These are phyloP conservation scores for Drosophila mauritiana DNA, from an alignment of 1,140 invertebrate species.

Conservation along the genomic window DNA sequence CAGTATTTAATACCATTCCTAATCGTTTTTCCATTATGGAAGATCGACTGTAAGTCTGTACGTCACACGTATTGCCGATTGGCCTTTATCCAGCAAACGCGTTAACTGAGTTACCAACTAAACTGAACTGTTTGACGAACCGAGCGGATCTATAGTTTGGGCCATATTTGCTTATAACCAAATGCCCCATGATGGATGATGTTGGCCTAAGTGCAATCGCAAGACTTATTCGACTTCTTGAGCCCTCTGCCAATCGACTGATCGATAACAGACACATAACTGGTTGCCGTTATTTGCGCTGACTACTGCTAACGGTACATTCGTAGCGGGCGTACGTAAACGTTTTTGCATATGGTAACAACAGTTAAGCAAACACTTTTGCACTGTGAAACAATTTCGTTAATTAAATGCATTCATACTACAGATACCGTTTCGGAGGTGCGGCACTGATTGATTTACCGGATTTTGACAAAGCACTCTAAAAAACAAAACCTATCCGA, in stretches of 20 bases:
- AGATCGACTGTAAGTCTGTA: conserved; percentile 14
- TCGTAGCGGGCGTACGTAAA: conserved; percentile 9
- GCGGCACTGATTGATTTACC: conserved; percentile 38
- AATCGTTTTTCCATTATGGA: background rate
- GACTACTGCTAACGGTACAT: conserved; percentile 33
- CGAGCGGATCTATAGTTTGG: conserved; percentile 10
- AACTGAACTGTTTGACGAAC: conserved; percentile 27
- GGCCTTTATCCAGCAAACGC: background rate
- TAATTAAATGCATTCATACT: conserved; percentile 50
- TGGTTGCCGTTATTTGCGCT: conserved; percentile 27
- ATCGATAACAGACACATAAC: conserved; percentile 52
- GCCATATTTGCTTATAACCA: conserved; percentile 41
- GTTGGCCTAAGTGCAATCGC: conserved; percentile 14
- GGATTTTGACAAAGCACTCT: conserved; percentile 13
- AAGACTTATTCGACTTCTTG: conserved; percentile 11
- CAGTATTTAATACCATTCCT: too few relatives aligned
- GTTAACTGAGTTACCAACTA: conserved; percentile 3
- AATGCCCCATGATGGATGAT: conserved; percentile 43
- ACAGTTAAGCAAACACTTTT: conserved; percentile 48
- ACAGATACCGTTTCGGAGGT: conserved; percentile 22
- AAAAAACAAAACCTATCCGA: background rate
- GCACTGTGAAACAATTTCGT: conserved; percentile 33
- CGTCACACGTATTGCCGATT: conserved; percentile 32
- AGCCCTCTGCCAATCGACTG: conserved; percentile 36
- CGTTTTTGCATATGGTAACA: conserved; percentile 37